Evolutionary conservation across 2,888 invertebrate genomes (phyloP).

Genomic region (Drosophila lacicola): DNA sequence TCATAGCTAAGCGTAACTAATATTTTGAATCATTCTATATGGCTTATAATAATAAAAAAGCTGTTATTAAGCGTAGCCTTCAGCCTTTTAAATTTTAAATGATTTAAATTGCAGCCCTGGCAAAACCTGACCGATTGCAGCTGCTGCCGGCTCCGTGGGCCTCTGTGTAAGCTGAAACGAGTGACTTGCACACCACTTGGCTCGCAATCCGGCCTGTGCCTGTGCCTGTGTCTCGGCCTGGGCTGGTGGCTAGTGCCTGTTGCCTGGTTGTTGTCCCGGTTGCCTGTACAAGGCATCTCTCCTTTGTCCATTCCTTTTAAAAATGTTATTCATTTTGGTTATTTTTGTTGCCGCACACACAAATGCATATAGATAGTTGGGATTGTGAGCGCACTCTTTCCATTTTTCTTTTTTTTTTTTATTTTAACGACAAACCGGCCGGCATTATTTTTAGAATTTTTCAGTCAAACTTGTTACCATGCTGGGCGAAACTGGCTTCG

Average conservation of each 20-base stretch:
- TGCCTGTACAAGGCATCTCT: conserved; percentile 43
- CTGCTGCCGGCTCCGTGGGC: conserved; percentile 48
- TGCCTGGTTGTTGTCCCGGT: conserved; percentile 25
- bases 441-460: conserved; percentile 83
- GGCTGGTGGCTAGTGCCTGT: conserved; percentile 32
- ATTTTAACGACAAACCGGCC: conserved; percentile 80
- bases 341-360: conserved; percentile 57
- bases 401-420: conserved; percentile 38
- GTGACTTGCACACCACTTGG: conserved; percentile 70
- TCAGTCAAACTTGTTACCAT: conserved; percentile 83
- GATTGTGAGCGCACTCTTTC: conserved; percentile 59
- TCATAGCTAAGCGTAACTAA: no score
- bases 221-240: conserved; percentile 16
- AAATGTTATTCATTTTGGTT: conserved; percentile 74
- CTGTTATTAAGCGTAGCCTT: no score
- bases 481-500: conserved; percentile 77
- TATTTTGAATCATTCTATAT: no score
- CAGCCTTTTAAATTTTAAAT: background rate
- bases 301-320: conserved; percentile 61
- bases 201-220: conserved; percentile 42
- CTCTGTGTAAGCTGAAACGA: conserved; percentile 62
- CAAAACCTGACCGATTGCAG: conserved; percentile 65
- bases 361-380: conserved; percentile 45
- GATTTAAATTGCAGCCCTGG: conserved; percentile 37
- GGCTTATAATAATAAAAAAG: no score